Conservation (phyloP, 2,113 vertebrate species). For the Asarcornis scutulata region DNA sequence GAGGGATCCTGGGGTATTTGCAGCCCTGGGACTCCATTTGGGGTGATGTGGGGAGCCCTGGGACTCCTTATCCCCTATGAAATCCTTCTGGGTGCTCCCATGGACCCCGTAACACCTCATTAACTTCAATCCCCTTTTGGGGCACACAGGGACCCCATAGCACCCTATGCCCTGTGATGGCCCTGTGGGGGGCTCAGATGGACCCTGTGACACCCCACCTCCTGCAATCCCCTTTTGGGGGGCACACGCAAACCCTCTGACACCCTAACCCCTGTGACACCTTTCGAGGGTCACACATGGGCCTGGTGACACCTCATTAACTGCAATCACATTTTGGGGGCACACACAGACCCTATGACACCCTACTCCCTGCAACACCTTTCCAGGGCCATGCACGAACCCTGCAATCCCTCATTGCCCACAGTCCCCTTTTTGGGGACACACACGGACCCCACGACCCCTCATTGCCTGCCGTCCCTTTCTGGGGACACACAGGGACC, state of each 20-base stretch:
- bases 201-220: accelerated
- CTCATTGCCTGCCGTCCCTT: accelerated
- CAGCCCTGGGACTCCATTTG: accelerated
- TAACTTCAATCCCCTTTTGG: neutral
- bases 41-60: accelerated
- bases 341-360: neutral
- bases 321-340: no score
- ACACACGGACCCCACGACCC: accelerated
- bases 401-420: no score
- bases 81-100: accelerated
- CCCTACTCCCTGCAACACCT: neutral
- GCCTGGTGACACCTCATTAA: no score
- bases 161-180: accelerated
- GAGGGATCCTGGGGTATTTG: neutral
- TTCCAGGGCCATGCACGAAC: no score
- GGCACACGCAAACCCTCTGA: accelerated
- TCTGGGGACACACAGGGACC: neutral
- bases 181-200: accelerated
- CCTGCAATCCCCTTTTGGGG: neutral
- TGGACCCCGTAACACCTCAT: accelerated
- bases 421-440: neutral
- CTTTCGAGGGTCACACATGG: neutral
- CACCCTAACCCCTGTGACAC: accelerated
- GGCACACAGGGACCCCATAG: accelerated
- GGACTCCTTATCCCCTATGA: accelerated